These are phyloP conservation scores for Tiliqua scincoides DNA, from an alignment of 2,113 vertebrate species.

Conservation along the genomic window DNA sequence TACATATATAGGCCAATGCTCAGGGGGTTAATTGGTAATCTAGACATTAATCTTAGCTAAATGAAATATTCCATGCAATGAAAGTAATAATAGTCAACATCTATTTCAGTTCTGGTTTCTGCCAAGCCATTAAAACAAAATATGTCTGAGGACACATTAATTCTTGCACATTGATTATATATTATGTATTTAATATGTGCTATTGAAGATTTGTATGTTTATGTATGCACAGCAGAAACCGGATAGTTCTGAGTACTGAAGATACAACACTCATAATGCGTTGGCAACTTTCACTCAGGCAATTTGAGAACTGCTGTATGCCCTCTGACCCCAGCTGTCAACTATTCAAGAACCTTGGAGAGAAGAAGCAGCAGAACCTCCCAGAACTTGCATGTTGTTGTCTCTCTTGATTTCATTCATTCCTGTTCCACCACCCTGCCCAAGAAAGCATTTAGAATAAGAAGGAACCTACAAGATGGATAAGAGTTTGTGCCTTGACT, in stretches of 20 bases:
- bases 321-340: too few species aligned
- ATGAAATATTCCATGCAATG: conserved; percentile 5
- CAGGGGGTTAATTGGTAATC: conserved; percentile 23
- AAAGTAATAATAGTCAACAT: conserved; percentile 1
- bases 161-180: neutral
- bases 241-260: neutral
- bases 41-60: conserved; percentile 24
- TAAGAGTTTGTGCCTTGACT: neutral
- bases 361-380: neutral
- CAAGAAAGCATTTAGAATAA: neutral
- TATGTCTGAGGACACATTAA: conserved; percentile 12
- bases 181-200: neutral
- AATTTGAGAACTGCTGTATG: neutral
- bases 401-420: neutral
- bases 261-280: neutral
- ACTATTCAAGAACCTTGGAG: neutral
- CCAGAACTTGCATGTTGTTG: neutral
- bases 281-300: neutral
- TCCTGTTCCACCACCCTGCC: neutral
- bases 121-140: conserved; percentile 5
- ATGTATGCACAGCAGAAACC: neutral
- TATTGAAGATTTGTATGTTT: neutral
- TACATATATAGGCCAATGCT: conserved; percentile 13
- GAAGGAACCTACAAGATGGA: neutral
- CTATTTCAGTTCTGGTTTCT: conserved; percentile 12